A percentile compares a stretch with the other conserved stretches of the same genome.
Conservation (phyloP, 2,888 invertebrate species). For the Psylliodes chrysocephalus region DNA sequence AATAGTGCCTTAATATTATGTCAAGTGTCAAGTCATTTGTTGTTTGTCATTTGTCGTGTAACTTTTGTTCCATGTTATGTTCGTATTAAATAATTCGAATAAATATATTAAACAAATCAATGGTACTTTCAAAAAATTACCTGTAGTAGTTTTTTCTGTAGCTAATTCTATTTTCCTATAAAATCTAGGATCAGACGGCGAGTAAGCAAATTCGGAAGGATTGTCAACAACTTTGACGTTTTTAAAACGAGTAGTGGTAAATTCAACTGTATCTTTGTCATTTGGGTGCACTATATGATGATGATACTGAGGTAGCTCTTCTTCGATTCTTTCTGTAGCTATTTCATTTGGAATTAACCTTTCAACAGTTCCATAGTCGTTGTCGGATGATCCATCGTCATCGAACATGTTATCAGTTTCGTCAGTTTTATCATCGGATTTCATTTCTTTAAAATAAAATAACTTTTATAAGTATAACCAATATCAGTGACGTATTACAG, state of each 20-base stretch:
- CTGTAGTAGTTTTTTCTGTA: conserved; percentile 9
- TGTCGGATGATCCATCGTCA: conserved; percentile 9
- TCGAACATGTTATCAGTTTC: conserved; percentile 35
- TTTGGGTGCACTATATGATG: conserved; percentile 19
- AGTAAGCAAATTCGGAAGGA: conserved; percentile 60
- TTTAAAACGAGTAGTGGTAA: conserved; percentile 40
- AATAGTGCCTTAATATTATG: too few relatives aligned
- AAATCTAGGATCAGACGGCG: conserved; percentile 61
- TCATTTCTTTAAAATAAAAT: conserved; percentile 35
- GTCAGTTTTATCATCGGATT: conserved; percentile 41
- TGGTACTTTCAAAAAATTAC: too few relatives aligned
- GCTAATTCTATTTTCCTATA: conserved; percentile 48
- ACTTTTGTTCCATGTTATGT: too few relatives aligned
- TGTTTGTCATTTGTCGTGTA: too few relatives aligned
- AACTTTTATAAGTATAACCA: too few relatives aligned
- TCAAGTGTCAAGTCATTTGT: too few relatives aligned
- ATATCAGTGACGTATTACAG: too few relatives aligned
- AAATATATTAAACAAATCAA: too few relatives aligned
- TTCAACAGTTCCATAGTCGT: conserved; percentile 8
- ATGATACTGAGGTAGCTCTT: not conserved
- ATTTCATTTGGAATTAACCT: not conserved
- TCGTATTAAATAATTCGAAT: too few relatives aligned
- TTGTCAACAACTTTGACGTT: conserved; percentile 51
- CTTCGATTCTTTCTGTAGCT: conserved; percentile 6
- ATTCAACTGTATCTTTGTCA: conserved; percentile 27